Evolutionary conservation across 2,888 invertebrate species (phyloP).

Genomic region (Diarsia mendica): DNA sequence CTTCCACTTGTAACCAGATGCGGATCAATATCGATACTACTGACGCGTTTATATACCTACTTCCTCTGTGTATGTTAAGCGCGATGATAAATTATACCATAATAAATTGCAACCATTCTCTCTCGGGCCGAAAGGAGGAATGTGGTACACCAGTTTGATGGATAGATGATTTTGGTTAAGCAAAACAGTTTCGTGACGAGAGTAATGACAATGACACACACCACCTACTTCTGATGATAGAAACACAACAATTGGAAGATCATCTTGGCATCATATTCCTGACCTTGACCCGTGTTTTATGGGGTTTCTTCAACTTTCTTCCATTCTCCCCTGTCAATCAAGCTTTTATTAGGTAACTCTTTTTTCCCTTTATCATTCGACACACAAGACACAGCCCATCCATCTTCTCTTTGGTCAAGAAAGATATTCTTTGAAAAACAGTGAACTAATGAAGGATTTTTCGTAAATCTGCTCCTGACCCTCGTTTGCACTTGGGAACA

Average conservation of each 20-base stretch:
- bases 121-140: not conserved
- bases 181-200: not conserved
- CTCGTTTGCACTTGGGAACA: not conserved
- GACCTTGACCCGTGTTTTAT: too few species aligned
- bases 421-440: too few species aligned
- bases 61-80: slow-evolving; percentile 1
- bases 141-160: not conserved
- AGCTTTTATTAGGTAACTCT: too few species aligned
- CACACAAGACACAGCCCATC: too few species aligned
- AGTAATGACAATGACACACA: not conserved
- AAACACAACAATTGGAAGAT: too few species aligned
- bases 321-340: too few species aligned
- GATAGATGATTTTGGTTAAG: not conserved
- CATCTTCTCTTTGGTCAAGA: too few species aligned
- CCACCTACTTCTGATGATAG: not conserved
- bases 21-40: slow-evolving; percentile 37
- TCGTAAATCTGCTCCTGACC: not conserved
- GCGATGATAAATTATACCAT: slow-evolving; percentile 3
- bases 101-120: too few species aligned
- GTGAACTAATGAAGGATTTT: not conserved
- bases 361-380: too few species aligned
- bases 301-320: too few species aligned
- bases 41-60: slow-evolving; percentile 34
- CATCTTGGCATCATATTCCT: too few species aligned
- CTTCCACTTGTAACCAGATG: slow-evolving; percentile 42